Evolutionary conservation across 2,797 vertebrate species (phyloP), one percentile per base, ranked within the genome.

Genomic region (Cephalopachus bancanus): DNA sequence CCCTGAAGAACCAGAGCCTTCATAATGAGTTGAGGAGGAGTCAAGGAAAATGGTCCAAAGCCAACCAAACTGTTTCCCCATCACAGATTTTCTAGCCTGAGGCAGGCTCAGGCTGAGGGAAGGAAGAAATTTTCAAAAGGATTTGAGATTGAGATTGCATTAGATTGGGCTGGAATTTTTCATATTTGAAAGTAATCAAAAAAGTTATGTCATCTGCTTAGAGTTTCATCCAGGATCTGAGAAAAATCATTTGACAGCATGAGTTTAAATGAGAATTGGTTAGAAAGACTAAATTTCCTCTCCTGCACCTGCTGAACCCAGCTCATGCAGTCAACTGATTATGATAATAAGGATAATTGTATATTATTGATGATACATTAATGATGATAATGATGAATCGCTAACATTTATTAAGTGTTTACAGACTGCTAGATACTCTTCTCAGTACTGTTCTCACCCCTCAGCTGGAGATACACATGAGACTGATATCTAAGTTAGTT

Each of bases 341-440:
- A 89, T 1, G 85, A 64, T 93, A 64, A 62, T 89, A 91, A 89
- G 53, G 69, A 95, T 96, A 95, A 89, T 33, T 92, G 6, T 74
- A 60, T 24, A 91, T 91, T 96, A 92, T 81, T 93, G 92, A 93
- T 92, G 81, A 72, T 16, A 81, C 37, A 53, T 95, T 89, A 83
- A 91, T 90, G 80, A 91, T 78, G 19, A 81, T 95, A 19, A 51
- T 95, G 83, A 93, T 90, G 51, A 94, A 93, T 88, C 92, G 37
- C 55, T 87, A 67, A 92, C 51, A 93, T 80, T 93, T 91, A 83
- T 89, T 60, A 88, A 91, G 78, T 85, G 4, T 84, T 95, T 87
- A 60, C 16, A 93, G 1, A 26, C 33, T 89, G 37, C 60, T 96
- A 80, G 67, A 3, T 7, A 33, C 0, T 84, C 22, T 79, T 90